These are phyloP conservation scores for Ochotona curzoniae DNA, from an alignment of 2,113 vertebrate genomes.

Conservation along the genomic window DNA sequence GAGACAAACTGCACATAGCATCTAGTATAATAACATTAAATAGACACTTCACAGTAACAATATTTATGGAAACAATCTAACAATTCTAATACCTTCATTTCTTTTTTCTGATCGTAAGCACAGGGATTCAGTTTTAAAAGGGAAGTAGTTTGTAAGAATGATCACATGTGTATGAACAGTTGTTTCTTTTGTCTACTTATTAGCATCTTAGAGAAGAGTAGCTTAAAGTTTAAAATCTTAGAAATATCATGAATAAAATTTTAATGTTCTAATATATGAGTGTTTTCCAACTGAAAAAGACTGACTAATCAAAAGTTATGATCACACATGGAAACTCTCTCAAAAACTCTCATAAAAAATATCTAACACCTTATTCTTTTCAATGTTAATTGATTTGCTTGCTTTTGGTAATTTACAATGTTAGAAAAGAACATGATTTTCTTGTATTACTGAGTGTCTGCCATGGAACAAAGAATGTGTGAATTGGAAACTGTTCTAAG, in stretches of 20 bases:
- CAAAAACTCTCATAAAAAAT: not conserved
- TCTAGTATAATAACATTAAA: not conserved
- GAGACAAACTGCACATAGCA: not conserved
- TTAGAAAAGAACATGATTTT: not conserved
- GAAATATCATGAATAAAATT: not conserved
- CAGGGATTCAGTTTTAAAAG: not conserved
- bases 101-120: not conserved
- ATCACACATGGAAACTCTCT: not conserved
- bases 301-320: not conserved
- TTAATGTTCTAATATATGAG: conserved; percentile 33
- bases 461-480: not conserved
- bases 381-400: not conserved
- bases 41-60: not conserved
- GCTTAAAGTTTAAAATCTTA: not conserved
- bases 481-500: not conserved
- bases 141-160: not conserved
- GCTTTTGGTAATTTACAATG: not conserved
- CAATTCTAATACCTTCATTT: not conserved
- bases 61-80: not conserved
- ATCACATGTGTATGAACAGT: not conserved
- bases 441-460: not conserved
- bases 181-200: not conserved
- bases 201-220: not conserved
- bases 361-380: not conserved
- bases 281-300: not conserved